These are phyloP conservation scores for Drosophila insularis DNA, from an alignment of 1,140 invertebrate species.

Conservation along the genomic window DNA sequence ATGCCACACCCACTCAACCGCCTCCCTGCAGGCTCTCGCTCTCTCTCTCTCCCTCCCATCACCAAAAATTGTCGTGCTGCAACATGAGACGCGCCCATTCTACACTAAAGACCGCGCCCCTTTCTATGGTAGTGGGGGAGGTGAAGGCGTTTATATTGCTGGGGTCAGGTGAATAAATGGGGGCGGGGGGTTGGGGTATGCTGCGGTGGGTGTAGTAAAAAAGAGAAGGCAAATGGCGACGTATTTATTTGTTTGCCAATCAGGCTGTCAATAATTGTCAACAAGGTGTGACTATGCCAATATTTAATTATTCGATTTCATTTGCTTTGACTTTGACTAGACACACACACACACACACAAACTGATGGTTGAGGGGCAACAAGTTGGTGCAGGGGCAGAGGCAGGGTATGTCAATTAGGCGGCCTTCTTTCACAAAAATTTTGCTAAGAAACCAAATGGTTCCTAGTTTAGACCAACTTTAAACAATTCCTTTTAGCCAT, in stretches of 20 bases:
- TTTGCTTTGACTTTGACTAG: slow-evolving; percentile 50
- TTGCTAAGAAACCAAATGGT: neutral
- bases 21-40: neutral
- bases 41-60: slow-evolving; percentile 3
- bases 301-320: slow-evolving; percentile 80
- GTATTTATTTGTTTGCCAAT: slow-evolving; percentile 80
- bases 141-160: neutral
- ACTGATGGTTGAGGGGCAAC: no score
- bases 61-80: slow-evolving; percentile 48
- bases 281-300: slow-evolving; percentile 80
- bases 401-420: neutral
- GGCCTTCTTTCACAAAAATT: neutral
- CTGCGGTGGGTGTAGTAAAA: neutral
- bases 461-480: neutral
- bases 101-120: slow-evolving; percentile 40
- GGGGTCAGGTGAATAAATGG: neutral
- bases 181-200: neutral
- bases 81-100: slow-evolving; percentile 31
- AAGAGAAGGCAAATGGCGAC: slow-evolving; percentile 50
- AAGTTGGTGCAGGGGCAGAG: no score
- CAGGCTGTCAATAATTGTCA: slow-evolving; percentile 81
- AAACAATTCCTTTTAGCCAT: no score
- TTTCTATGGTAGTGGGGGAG: neutral
- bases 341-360: neutral
- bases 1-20: slow-evolving; percentile 5